These are phyloP conservation scores for Scaptomyza reducta DNA, from an alignment of 2,888 invertebrate species.

Conservation along the genomic window DNA sequence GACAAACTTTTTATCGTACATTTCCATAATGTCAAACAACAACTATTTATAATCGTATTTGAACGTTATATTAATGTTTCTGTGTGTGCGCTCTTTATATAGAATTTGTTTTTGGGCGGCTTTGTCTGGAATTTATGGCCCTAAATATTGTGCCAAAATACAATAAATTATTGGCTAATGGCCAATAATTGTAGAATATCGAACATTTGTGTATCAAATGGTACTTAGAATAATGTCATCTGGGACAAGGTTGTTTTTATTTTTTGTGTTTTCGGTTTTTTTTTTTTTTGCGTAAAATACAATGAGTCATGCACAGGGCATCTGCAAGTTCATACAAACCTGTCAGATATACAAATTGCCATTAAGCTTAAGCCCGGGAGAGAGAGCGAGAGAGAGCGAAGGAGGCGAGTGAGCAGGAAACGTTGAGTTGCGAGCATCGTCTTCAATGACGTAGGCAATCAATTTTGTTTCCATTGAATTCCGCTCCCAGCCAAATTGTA, in stretches of 20 bases:
- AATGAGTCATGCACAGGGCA: slow-evolving; percentile 53
- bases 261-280: background rate
- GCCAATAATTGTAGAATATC: slow-evolving; percentile 59
- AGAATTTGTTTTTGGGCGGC: too few relatives aligned
- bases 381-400: background rate
- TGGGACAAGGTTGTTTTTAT: slow-evolving; percentile 47
- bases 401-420: slow-evolving; percentile 26
- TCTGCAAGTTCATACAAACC: slow-evolving; percentile 51
- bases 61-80: slow-evolving; percentile 1
- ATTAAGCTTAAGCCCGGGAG: slow-evolving; percentile 41
- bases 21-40: slow-evolving; percentile 2
- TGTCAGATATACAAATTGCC: slow-evolving; percentile 42
- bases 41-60: background rate
- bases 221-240: slow-evolving; percentile 45
- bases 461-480: slow-evolving; percentile 25
- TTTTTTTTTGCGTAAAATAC: background rate
- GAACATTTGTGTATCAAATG: slow-evolving; percentile 3
- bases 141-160: slow-evolving; percentile 19
- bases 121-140: slow-evolving; percentile 45
- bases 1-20: background rate
- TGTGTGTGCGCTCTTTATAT: slow-evolving; percentile 27
- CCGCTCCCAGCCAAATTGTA: background rate
- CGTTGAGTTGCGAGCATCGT: slow-evolving; percentile 22
- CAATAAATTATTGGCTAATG: slow-evolving; percentile 32
- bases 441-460: slow-evolving; percentile 47